Evolutionary conservation across 2,113 vertebrate species (phyloP).

Genomic region (Phaethon lepturus): DNA sequence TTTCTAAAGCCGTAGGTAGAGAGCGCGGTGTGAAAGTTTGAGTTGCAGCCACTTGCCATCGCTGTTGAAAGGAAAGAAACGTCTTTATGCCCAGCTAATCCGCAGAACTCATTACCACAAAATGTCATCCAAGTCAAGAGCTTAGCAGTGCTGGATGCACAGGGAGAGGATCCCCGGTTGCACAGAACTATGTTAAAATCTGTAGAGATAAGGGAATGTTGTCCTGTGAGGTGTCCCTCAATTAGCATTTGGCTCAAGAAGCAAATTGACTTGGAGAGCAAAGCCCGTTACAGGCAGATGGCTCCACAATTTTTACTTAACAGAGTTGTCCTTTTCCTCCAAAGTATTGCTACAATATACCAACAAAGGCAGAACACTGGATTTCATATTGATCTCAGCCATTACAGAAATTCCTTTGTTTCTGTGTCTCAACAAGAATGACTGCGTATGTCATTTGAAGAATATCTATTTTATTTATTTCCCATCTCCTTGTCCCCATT

Average conservation of each 20-base stretch:
- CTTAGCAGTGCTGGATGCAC: neutral
- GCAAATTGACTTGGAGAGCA: neutral
- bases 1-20: neutral
- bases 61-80: neutral
- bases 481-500: neutral
- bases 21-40: too few species aligned
- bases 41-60: neutral
- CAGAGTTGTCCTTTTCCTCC: neutral
- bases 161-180: neutral
- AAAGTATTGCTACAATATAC: neutral
- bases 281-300: neutral
- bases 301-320: neutral
- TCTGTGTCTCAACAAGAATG: neutral
- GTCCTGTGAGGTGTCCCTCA: neutral
- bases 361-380: neutral
- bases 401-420: neutral
- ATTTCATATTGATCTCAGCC: neutral
- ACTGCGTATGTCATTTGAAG: neutral
- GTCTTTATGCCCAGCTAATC: neutral
- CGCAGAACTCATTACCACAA: neutral
- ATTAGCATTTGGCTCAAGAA: neutral
- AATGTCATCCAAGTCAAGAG: neutral
- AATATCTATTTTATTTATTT: conserved; percentile 24
- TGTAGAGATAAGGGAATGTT: neutral
- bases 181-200: neutral